Evolutionary conservation across 2,888 invertebrate genomes (phyloP), one percentile per base, ranked within the genome.

Genomic region (Andrena praecox): DNA sequence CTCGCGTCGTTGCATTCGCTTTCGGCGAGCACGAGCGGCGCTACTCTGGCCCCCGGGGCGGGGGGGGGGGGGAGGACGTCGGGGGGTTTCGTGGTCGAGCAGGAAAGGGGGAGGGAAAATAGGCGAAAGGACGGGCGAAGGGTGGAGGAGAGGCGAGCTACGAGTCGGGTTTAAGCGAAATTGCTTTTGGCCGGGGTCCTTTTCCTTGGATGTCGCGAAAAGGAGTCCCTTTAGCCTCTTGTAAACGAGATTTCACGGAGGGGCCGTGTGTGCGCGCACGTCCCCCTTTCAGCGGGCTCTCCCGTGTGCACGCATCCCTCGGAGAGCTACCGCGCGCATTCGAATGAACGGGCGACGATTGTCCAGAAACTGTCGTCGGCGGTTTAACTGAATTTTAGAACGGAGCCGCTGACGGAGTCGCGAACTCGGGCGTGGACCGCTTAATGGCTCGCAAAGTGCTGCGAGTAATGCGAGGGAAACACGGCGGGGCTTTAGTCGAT

Each of bases 181-280:
- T 87, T 87, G 87, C 88, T 88, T 88, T 87, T 69, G 86, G 80
- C 72, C 79, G 24, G 64, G 50, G 24, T 52, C 50, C 63, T 60
- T 60, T 67, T 33, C 71, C 71, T 80, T 79, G 80, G 54, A 70
- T 75, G 74, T 71, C 73, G 63, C 77, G 86, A 77, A 82, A 72
- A 80, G 73, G 71, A 74, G 71, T 71, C 75, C 73, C 83, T 81
- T 80, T 76, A 80, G 83, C 59, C 67, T 60, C 31, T 56, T 59
- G 75, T 87, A 87, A 70, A 87, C 88, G 83, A 87, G 84, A 84
- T 87, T 87, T 81, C 86, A 67, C 62, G 67, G 77, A 42, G 42
- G 33, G 71, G 66, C 56, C 48, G 77, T 48, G 64, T 63, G 64
- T 59, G 48, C 16, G 20, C 71, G 71, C 68, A 69, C 64, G 42